These are phyloP conservation scores for Kryptopterus vitreolus DNA, from an alignment of 2,797 vertebrate genomes.

Conservation along the genomic window DNA sequence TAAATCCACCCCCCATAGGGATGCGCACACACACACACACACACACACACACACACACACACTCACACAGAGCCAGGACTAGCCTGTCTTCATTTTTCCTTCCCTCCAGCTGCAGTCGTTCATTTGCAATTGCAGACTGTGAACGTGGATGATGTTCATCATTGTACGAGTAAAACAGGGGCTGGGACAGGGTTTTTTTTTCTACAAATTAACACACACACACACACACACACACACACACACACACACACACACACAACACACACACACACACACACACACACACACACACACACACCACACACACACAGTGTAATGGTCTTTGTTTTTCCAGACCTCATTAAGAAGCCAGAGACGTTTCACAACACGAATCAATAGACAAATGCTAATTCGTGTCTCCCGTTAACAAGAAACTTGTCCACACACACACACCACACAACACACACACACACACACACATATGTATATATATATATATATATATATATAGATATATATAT, in stretches of 20 bases:
- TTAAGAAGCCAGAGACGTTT: constrained; percentile 19
- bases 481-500: too few relatives aligned
- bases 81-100: constrained; percentile 1
- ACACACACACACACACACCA: constrained; percentile 25
- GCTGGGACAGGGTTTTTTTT: constrained; percentile 14
- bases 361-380: constrained; percentile 18
- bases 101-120: background rate
- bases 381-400: constrained; percentile 23
- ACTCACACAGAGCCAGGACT: background rate
- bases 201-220: constrained; percentile 22
- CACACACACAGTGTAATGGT: too few relatives aligned
- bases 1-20: background rate
- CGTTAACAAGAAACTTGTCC: constrained; percentile 28
- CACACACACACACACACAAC: constrained; percentile 26
- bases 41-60: constrained; percentile 15
- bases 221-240: constrained; percentile 24
- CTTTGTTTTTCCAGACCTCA: constrained; percentile 27
- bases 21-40: constrained; percentile 13
- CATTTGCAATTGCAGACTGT: background rate
- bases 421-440: background rate
- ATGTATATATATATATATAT: background rate
- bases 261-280: constrained; percentile 23
- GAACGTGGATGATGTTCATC: constrained; percentile 2
- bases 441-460: too few relatives aligned
- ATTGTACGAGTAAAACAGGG: constrained; percentile 12